Percentiles rank a stretch among this genome's conserved stretches.
phyloP scores from a whole-genome alignment of 2,113 vertebrate genomes.

The Syrmaticus mikado region DNA sequence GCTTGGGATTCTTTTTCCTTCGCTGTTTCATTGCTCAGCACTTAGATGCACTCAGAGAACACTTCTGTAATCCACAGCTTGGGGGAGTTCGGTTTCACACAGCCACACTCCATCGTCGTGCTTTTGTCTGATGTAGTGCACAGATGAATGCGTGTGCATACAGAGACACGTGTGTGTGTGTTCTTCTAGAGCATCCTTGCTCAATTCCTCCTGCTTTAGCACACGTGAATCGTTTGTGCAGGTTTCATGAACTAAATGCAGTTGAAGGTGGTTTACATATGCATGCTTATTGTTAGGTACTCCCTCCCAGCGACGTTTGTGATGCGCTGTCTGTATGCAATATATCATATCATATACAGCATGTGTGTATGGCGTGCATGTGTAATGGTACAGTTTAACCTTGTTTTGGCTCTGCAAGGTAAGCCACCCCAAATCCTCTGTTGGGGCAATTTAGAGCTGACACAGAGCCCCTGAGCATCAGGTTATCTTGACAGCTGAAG shows the following conservation, averaged over 20 bases:
- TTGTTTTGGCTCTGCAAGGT: not conserved
- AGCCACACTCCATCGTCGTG: not conserved
- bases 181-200: not conserved
- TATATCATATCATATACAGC: no score
- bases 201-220: not conserved
- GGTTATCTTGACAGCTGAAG: not conserved
- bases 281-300: not conserved
- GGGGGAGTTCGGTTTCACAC: not conserved
- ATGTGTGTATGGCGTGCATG: not conserved
- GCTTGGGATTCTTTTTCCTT: not conserved
- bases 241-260: not conserved
- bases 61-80: not conserved
- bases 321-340: not conserved
- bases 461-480: not conserved
- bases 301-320: not conserved
- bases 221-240: not conserved
- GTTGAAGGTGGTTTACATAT: not conserved
- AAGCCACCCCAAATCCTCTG: not conserved
- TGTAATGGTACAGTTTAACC: not conserved
- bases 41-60: not conserved
- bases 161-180: accelerated
- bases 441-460: not conserved
- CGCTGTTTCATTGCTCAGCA: not conserved
- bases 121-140: not conserved
- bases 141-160: not conserved